These are phyloP conservation scores for Conus canariensis DNA, from an alignment of 2,888 invertebrate species.

Conservation along the genomic window DNA sequence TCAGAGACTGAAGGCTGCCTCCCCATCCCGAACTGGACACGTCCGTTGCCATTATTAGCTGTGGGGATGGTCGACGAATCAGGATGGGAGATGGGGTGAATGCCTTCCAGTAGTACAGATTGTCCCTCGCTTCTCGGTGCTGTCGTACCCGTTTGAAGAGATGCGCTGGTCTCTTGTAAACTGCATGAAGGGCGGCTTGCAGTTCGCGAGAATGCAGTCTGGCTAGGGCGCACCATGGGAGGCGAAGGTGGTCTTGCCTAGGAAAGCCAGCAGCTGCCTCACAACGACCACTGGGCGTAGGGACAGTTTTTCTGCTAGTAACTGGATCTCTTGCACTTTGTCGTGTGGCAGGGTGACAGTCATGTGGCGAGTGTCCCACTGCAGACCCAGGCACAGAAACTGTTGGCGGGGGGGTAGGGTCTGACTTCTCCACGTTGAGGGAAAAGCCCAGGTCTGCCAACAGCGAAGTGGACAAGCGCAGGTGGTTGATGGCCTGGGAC, in stretches of 20 bases:
- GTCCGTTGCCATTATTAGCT: neutral
- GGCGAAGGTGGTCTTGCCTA: neutral
- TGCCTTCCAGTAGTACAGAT: neutral
- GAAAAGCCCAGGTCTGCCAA: neutral
- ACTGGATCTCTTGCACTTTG: neutral
- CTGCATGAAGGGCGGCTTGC: neutral
- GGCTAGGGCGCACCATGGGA: neutral
- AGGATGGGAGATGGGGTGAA: neutral
- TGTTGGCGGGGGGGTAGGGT: neutral
- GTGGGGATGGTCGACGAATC: neutral
- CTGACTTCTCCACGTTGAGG: constrained; percentile 5
- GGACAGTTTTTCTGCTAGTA: neutral
- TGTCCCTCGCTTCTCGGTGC: neutral
- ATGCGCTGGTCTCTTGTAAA: neutral
- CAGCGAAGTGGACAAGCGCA: neutral
- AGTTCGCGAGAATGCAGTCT: neutral
- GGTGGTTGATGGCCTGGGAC: too few relatives aligned
- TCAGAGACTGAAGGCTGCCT: neutral
- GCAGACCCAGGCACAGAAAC: neutral
- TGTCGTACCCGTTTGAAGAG: neutral
- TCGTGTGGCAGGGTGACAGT: neutral
- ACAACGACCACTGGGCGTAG: neutral
- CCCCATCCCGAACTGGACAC: neutral
- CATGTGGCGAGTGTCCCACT: neutral
- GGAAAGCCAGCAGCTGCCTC: neutral